phyloP scores from a whole-genome alignment of 2,888 invertebrate species.

The Protula sp. region DNA sequence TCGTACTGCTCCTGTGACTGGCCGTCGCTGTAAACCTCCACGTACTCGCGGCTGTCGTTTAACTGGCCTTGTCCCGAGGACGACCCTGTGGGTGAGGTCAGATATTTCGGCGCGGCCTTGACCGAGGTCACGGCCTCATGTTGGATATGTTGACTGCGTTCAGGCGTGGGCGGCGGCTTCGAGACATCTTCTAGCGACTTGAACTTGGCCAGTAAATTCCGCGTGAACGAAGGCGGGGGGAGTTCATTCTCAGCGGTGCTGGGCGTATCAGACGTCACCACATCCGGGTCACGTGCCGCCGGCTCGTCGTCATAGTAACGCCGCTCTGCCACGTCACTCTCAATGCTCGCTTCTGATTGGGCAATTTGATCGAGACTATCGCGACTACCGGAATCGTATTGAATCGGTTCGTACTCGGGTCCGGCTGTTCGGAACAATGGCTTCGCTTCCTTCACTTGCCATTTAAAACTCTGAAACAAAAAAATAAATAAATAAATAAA shows the following conservation, averaged over 20 bases:
- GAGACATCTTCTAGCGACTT: slow-evolving; percentile 24
- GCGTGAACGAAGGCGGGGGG: slow-evolving; percentile 19
- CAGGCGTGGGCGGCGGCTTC: slow-evolving; percentile 18
- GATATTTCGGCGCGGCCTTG: background rate
- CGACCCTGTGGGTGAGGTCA: too few relatives aligned
- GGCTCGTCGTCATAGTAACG: background rate
- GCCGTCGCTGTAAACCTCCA: background rate
- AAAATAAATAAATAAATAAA: background rate
- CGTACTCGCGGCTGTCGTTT: too few relatives aligned
- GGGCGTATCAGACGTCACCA: background rate
- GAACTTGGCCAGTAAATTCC: slow-evolving; percentile 22
- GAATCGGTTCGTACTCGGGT: background rate
- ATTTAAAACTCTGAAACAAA: slow-evolving; percentile 20
- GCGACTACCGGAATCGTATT: too few relatives aligned
- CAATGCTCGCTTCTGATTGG: background rate
- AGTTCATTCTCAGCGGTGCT: slow-evolving; percentile 8
- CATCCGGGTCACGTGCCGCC: too few relatives aligned
- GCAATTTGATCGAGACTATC: background rate
- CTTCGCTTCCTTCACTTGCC: slow-evolving; percentile 20
- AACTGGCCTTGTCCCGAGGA: background rate
- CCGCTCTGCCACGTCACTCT: background rate
- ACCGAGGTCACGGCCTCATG: background rate
- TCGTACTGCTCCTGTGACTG: background rate
- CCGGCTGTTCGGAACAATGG: background rate
- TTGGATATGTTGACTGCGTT: background rate